Conservation (phyloP, 2,888 invertebrate genomes). For the Tenthredo livida region DNA sequence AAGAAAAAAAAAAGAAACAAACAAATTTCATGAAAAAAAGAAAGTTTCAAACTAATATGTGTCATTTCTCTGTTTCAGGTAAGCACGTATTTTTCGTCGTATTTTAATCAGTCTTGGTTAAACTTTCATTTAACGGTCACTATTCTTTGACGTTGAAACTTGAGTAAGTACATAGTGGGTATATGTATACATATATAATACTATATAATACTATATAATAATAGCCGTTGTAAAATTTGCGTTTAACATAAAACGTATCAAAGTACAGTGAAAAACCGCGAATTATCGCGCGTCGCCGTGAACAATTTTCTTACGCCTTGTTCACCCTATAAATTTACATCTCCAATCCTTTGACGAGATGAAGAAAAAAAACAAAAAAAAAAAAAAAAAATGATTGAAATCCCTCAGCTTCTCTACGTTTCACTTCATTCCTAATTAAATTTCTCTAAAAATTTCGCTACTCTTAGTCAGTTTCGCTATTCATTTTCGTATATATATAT, state of each 20-base stretch:
- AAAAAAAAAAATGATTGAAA: not conserved
- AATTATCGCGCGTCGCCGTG: not conserved
- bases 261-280: not conserved
- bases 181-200: not conserved
- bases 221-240: not conserved
- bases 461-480: not conserved
- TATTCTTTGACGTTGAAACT: not conserved
- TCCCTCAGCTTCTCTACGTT: not conserved
- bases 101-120: not conserved
- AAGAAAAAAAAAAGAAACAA: not conserved
- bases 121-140: conserved; percentile 21
- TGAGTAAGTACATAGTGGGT: not conserved
- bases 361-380: not conserved
- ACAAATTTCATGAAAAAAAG: not conserved
- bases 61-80: conserved; percentile 46
- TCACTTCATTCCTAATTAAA: not conserved
- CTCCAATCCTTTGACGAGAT: not conserved
- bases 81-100: conserved; percentile 32
- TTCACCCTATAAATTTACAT: not conserved
- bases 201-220: no score
- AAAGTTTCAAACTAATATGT: conserved; percentile 32
- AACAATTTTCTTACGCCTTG: not conserved
- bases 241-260: not conserved
- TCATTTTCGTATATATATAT: not conserved
- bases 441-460: not conserved